phyloP scores from a whole-genome alignment of 2,113 vertebrate genomes.

The Labeo rohita region DNA sequence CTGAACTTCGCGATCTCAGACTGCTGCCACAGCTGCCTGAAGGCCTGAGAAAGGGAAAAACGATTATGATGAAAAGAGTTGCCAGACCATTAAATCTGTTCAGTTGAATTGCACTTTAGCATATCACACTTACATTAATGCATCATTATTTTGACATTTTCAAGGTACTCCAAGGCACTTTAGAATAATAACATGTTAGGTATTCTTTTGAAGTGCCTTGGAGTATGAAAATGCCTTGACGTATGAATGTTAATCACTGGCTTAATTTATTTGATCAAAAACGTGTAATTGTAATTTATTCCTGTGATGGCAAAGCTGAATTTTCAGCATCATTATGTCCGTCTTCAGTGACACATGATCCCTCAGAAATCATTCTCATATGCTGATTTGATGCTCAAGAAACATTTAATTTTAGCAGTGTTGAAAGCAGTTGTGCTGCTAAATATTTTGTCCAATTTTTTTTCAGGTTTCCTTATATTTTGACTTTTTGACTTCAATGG shows the following conservation, averaged over 20 bases:
- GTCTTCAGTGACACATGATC: too few relatives aligned
- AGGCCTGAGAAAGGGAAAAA: background rate
- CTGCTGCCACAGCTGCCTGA: background rate
- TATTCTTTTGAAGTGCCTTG: background rate
- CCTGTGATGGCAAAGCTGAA: too few relatives aligned
- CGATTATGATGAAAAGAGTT: background rate
- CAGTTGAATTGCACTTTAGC: background rate
- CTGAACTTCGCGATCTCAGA: constrained; percentile 13
- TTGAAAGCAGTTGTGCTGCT: background rate
- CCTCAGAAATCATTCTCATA: background rate
- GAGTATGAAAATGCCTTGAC: background rate
- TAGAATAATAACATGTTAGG: background rate
- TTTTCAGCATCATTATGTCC: too few relatives aligned
- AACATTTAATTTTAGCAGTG: background rate
- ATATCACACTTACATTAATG: background rate
- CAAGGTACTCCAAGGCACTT: too few relatives aligned
- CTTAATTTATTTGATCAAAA: background rate
- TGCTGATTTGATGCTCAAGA: background rate
- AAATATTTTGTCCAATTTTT: background rate
- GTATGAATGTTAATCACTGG: background rate
- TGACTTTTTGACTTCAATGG: too few relatives aligned
- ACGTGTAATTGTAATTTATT: too few relatives aligned
- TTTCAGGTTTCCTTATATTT: too few relatives aligned
- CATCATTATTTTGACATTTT: background rate
- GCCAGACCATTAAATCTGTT: background rate